Evolutionary conservation across 2,888 invertebrate genomes (phyloP), one percentile per base, ranked within the genome.

Genomic region (Ochropacha duplaris): DNA sequence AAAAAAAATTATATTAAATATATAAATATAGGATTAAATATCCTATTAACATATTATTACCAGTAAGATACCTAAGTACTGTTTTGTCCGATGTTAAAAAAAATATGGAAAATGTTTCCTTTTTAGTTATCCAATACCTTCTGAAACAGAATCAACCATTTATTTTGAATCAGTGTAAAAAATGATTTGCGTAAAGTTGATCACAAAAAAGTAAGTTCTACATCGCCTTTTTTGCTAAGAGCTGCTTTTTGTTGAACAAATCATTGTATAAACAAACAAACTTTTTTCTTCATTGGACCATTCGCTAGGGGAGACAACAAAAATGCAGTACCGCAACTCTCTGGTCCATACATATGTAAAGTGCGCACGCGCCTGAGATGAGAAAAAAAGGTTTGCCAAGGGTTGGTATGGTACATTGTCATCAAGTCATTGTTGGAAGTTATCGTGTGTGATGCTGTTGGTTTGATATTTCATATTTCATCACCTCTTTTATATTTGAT

Each of bases 311-410:
- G 52, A 9, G 52, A 31, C 11, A 31, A 9, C 22, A 31, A 31
- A 5, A 52, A 31, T 3, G 31, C 31, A 12, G 31, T 19, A 28
- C 9, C 16, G 12, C 19, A 57, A 49, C 56, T 52, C 49, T 28
- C 5, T 52, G 57, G 54, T 28, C 58, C 61, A 62, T 60, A 60
- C 57, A 62, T 67, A 76, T 64, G 68, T 57, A 66, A 73, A 70
- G 24, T 57, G 66, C 59, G 78, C 81, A 81, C 81, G 81, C 75
- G 86, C 36, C 76, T 34, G 39, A 71, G 71, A 78, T 71, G 66
- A 72, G 71, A 74, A 78, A 71, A 76, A 65, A 55, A 14, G 54
- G 61, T 57, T 61, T 9, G 3, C 11, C 12, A 22, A 58, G 58
- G 61, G 60, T 39, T 60, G 49, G 22, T 50, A 36, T 60, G 49